A percentile compares a stretch with the other conserved stretches of the same genome.
Conservation (phyloP, 2,113 vertebrate genomes). For the Grallaria varia region DNA sequence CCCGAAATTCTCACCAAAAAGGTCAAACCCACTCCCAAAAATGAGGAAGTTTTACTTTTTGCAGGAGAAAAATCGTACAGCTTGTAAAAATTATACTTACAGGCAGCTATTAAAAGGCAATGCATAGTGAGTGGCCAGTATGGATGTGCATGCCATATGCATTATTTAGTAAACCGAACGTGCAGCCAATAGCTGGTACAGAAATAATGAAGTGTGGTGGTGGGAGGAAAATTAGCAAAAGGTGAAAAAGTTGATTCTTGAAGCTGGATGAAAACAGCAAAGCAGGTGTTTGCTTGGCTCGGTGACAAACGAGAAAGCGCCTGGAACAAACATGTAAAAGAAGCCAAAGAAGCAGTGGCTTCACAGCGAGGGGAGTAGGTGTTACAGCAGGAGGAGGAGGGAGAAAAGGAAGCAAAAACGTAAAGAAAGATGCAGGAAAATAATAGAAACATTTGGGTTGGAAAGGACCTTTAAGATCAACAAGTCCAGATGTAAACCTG, state of each 20-base stretch:
- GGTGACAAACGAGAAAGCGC: not conserved
- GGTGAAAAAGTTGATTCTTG: conserved; percentile 12
- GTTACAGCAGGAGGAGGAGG: not conserved
- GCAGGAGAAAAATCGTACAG: not conserved
- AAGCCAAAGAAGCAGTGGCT: not conserved
- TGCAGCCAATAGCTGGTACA: conserved; percentile 2
- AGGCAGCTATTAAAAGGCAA: not conserved
- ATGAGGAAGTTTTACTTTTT: not conserved
- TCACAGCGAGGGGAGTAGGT: not conserved
- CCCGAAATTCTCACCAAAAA: not conserved
- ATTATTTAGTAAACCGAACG: not conserved
- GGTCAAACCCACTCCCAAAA: not conserved
- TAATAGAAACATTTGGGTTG: not conserved
- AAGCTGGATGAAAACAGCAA: conserved; percentile 3
- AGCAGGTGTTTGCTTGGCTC: conserved; percentile 21
- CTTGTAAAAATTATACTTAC: not conserved
- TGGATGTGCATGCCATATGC: not conserved
- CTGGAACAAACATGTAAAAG: not conserved
- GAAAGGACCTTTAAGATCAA: not conserved
- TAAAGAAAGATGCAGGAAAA: not conserved
- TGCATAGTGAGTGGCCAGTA: not conserved
- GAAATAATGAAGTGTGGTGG: not conserved
- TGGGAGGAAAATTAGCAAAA: not conserved
- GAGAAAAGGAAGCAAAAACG: not conserved
- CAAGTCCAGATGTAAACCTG: not conserved